Conservation (phyloP, 1,140 invertebrate species). For the Scaptomyza graminum region DNA sequence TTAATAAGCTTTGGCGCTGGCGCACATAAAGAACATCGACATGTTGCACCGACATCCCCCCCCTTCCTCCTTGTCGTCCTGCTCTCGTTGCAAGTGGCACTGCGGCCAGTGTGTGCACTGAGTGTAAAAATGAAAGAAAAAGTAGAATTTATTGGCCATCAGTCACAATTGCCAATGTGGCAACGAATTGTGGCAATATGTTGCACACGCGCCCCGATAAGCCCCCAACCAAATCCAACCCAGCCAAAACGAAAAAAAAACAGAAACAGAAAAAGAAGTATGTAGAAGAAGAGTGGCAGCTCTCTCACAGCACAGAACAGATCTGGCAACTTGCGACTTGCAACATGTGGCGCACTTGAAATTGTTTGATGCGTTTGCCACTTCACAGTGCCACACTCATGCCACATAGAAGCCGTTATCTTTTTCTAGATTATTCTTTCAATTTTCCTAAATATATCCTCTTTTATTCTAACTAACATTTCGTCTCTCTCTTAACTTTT, state of each 20-base stretch:
- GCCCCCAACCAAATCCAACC: conserved; percentile 4
- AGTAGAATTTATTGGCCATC: conserved; percentile 75
- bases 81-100: background rate
- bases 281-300: background rate
- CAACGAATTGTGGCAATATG: conserved; percentile 71
- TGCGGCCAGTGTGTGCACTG: conserved; percentile 45
- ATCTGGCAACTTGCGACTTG: conserved; percentile 6
- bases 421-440: too few species aligned
- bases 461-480: too few species aligned
- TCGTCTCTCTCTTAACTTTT: too few species aligned
- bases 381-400: too few species aligned
- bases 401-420: too few species aligned
- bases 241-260: background rate
- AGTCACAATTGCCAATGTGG: conserved; percentile 72
- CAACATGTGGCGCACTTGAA: too few species aligned
- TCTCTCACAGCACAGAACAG: too few species aligned
- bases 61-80: background rate
- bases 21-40: conserved; percentile 37
- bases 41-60: conserved; percentile 10
- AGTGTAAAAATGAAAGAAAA: conserved; percentile 21
- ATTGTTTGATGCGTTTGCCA: too few species aligned
- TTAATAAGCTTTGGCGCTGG: conserved; percentile 59
- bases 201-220: conserved; percentile 73
- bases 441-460: too few species aligned
- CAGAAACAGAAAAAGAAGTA: background rate